These are phyloP conservation scores for Tachycineta bicolor DNA, from an alignment of 2,113 vertebrate genomes.

Conservation along the genomic window DNA sequence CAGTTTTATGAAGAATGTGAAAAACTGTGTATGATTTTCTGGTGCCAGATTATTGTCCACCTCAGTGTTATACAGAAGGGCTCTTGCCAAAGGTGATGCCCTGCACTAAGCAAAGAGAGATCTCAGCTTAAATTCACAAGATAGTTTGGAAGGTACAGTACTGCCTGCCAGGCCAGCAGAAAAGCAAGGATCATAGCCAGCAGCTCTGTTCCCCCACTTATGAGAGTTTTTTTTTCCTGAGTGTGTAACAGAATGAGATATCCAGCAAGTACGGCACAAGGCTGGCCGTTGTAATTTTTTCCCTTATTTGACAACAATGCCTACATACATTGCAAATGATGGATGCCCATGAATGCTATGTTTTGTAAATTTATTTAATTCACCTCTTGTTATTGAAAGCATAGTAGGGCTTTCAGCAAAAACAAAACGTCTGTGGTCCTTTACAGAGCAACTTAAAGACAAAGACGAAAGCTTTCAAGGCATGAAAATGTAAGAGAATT, in stretches of 20 bases:
- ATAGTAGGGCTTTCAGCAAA: not conserved
- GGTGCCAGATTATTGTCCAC: not conserved
- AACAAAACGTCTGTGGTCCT: conserved; percentile 19
- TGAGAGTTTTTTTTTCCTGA: not conserved
- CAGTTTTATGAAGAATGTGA: not conserved
- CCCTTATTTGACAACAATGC: not conserved
- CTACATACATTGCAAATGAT: not conserved
- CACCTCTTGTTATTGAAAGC: not conserved
- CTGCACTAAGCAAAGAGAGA: not conserved
- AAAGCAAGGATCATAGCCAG: not conserved
- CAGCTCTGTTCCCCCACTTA: not conserved
- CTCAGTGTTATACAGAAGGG: not conserved
- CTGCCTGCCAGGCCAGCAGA: not conserved
- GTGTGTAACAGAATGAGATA: not conserved
- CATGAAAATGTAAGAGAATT: conserved; percentile 12
- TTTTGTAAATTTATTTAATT: conserved; percentile 12
- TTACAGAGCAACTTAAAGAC: not conserved
- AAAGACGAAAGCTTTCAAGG: not conserved
- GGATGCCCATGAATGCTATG: not conserved
- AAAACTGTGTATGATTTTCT: not conserved
- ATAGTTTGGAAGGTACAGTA: not conserved
- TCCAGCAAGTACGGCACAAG: not conserved
- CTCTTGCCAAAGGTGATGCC: not conserved
- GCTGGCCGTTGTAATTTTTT: not conserved
- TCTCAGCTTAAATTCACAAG: not conserved